Evolutionary conservation across 2,888 invertebrate genomes (phyloP), one percentile per base, ranked within the genome.

Genomic region (Trachelus iudaicus): DNA sequence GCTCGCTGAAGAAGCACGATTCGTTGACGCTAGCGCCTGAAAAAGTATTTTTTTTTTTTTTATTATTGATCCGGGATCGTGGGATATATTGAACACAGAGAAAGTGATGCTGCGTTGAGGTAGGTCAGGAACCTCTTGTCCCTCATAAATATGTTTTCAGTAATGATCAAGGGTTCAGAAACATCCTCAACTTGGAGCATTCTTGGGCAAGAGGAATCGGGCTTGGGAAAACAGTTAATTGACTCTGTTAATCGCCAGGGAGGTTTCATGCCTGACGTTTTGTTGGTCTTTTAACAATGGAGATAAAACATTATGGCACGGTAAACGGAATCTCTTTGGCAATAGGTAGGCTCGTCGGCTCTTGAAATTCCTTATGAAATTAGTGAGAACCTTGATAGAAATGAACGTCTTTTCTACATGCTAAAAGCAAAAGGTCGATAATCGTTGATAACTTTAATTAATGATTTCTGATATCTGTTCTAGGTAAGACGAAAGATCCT

Each of bases 11-110:
- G 90, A 94, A 94, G 89, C 97, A 97, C 73, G 95, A 94, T 90
- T 96, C 96, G 93, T 97, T 97, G 87, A 97, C 94, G 83, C 94
- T 94, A 76, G 94, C 95, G 91, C 94, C 97, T 97, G 94, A 68
- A 94, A 94, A 81, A 83, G 85, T 81, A 82, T 75, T 56, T 68
- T 34, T 68, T 74, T 68, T 74, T 35, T 35, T 71, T 71, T 3
- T 23, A 71, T 31, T 71, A 23, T 31, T 71, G 12, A 71, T 12
- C 9, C 23, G 9, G 9, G 1, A 23, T 23, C 9, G 1, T 9
- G 9, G 23, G 9, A 23, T 56, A 2, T 56, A 23, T 23, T 23
- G 0, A 56, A 56, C 9, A 9, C 23, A 23, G 56, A 56, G 23
- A 23, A 56, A 6, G 23, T 23, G 23, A 23, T 56, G 9, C 6